Evolutionary conservation across 1,140 invertebrate species (phyloP).

Genomic region (Drosophila rhopaloa): DNA sequence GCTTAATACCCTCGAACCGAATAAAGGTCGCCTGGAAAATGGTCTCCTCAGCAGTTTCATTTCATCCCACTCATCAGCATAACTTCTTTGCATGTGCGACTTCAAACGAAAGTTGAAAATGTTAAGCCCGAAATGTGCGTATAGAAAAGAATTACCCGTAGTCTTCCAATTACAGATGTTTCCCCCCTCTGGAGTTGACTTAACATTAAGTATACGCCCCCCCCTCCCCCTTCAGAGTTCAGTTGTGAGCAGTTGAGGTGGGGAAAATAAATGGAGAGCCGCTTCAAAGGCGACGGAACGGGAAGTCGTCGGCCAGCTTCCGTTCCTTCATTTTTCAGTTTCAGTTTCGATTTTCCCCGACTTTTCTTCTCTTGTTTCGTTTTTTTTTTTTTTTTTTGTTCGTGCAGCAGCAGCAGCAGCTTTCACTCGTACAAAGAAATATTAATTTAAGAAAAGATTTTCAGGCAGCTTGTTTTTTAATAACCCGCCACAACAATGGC

Average conservation of each 20-base stretch:
- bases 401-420: background rate
- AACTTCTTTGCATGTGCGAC: constrained; percentile 8
- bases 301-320: constrained; percentile 59
- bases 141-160: constrained; percentile 10
- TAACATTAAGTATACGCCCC: constrained; percentile 19
- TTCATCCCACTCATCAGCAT: background rate
- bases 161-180: constrained; percentile 27
- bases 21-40: background rate
- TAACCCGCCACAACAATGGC: constrained; percentile 71
- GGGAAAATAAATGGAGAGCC: constrained; percentile 63
- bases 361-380: background rate
- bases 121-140: background rate
- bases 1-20: background rate
- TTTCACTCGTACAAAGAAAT: constrained; percentile 60
- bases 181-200: constrained; percentile 3
- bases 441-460: constrained; percentile 77
- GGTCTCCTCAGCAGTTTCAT: background rate
- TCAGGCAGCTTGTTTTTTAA: constrained; percentile 75
- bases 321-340: constrained; percentile 43
- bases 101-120: constrained; percentile 27
- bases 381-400: constrained; percentile 9
- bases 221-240: too few species aligned
- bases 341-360: constrained; percentile 26
- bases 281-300: constrained; percentile 59
- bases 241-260: constrained; percentile 2